Base-by-base conservation (phyloP, 1,140 invertebrate genomes). In the Scylla paramamosain region DNA sequence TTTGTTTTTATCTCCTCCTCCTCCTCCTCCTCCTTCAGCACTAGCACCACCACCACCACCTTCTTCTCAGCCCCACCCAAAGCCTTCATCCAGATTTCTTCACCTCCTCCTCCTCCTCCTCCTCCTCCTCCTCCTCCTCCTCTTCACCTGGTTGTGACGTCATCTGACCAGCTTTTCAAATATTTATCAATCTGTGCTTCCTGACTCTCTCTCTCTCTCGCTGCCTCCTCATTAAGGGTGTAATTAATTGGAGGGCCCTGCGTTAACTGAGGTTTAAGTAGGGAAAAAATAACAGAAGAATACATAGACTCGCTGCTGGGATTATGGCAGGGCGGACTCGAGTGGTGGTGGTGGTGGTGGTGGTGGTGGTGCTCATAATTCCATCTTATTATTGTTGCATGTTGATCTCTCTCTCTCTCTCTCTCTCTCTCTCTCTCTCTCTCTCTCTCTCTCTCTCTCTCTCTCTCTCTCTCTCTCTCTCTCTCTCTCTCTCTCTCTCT, bases 201-300 rank as follows among this genome's bases (percentile, higher is more conserved):
- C 16, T 59, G 10, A 14, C 67, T 77, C 67, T n/a, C 20, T n/a
- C 59, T 67, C 67, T n/a, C 67, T 77, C 67, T 77, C 67, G 67
- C 67, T 77, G 67, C 67, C 67, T 77, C 67, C 67, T 77, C 67
- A 77, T 77, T 77, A 77, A 77, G 67, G n/a, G 20, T 77, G 67
- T 77, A 77, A 77, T 77, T 77, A 77, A 77, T 77, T 77, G 67
- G 67, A 77, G 67, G 67, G 67, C 20, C 67, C 67, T 77, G 67
- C 67, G 67, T 77, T 77, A 77, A 77, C n/a, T 25, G 67, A n/a
- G 67, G 16, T 77, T 77, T 77, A 77, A 77, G 67, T 77, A 77
- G 25, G 67, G 67, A 77, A 77, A 77, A 77, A 77, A 77, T 20
- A n/a, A n/a, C 20, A n/a, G 1, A 77, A 77, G 67, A 77, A 77